Percentiles rank a stretch among this genome's conserved stretches.
Conservation (phyloP, 1,140 invertebrate species). For the Diachasma alloeum region DNA sequence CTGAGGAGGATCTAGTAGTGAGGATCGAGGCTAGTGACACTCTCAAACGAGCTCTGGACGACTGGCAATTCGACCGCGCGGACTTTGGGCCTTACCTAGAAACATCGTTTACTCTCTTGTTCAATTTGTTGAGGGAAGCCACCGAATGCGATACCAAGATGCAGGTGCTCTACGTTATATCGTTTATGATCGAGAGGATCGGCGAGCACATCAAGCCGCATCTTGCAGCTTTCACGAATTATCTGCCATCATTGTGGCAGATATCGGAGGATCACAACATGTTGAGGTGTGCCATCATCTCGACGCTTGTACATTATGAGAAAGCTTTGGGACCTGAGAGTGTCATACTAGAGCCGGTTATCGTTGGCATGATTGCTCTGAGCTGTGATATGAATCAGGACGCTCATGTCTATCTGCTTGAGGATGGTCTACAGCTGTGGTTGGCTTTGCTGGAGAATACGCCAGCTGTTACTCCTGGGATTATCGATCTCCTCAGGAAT, state of each 20-base stretch:
- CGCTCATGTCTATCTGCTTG: slow-evolving; percentile 87
- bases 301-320: slow-evolving; percentile 82
- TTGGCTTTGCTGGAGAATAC: slow-evolving; percentile 82
- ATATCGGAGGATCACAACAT: slow-evolving; percentile 89
- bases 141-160: slow-evolving; percentile 95
- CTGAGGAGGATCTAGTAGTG: slow-evolving; percentile 84
- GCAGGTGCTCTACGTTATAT: slow-evolving; percentile 88
- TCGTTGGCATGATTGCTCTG: slow-evolving; percentile 80
- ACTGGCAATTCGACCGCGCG: slow-evolving; percentile 90
- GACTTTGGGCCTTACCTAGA: slow-evolving; percentile 86
- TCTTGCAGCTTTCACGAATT: slow-evolving; percentile 76
- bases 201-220: slow-evolving; percentile 78
- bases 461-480: slow-evolving; percentile 65
- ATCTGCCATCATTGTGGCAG: slow-evolving; percentile 87
- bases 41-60: slow-evolving; percentile 84
- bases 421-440: slow-evolving; percentile 94
- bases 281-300: slow-evolving; percentile 90
- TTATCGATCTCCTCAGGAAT: slow-evolving; percentile 80
- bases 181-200: slow-evolving; percentile 88
- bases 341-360: slow-evolving; percentile 71
- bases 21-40: slow-evolving; percentile 81
- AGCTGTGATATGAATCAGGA: slow-evolving; percentile 82
- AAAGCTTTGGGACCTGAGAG: slow-evolving; percentile 73
- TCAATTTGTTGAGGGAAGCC: slow-evolving; percentile 85
- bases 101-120: slow-evolving; percentile 79